These are phyloP conservation scores for Eupristina koningsbergeri DNA, from an alignment of 1,140 invertebrate genomes.

Conservation along the genomic window DNA sequence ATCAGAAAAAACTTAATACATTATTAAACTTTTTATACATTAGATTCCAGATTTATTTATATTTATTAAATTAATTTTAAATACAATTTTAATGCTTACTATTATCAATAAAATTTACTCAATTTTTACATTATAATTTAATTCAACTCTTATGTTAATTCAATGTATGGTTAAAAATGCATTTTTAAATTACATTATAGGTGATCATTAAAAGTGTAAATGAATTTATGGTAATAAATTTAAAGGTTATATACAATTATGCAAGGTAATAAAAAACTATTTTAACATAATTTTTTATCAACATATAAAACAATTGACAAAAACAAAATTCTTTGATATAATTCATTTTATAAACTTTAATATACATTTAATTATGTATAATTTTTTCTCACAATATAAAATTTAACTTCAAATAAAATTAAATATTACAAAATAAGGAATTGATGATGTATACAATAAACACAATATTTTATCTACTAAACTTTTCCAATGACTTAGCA, in stretches of 20 bases:
- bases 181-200: not conserved
- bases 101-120: constrained; percentile 39
- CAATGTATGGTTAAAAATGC: constrained; percentile 14
- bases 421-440: not conserved
- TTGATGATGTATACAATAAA: not conserved
- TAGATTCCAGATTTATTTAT: too few relatives aligned
- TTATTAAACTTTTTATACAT: too few relatives aligned
- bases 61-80: constrained; percentile 14
- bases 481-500: not conserved
- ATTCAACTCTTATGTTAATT: constrained; percentile 21
- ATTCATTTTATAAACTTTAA: constrained; percentile 3
- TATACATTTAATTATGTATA: constrained; percentile 6
- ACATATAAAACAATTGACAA: constrained; percentile 20
- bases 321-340: not conserved
- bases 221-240: constrained; percentile 10
- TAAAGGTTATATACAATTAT: constrained; percentile 33
- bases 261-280: not conserved
- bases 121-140: constrained; percentile 31
- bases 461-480: not conserved
- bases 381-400: not conserved
- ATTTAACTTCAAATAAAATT: constrained; percentile 2
- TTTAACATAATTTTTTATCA: not conserved
- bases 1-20: too few relatives aligned
- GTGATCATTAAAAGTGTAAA: constrained; percentile 12
- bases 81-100: not conserved